Conservation (phyloP, 2,797 vertebrate species). For the Astyanax mexicanus region DNA sequence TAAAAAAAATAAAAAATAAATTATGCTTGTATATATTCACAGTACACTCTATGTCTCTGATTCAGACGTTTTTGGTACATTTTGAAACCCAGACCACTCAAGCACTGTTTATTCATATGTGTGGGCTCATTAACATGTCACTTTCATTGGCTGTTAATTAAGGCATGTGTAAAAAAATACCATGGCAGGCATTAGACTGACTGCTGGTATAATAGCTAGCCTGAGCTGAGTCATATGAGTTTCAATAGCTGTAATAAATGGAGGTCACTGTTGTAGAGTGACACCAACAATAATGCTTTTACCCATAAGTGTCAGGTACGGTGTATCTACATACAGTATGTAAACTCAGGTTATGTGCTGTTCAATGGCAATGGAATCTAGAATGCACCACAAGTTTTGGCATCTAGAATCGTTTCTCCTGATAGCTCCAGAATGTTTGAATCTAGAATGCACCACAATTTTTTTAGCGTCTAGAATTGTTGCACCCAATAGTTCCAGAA, state of each 20-base stretch:
- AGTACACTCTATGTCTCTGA: too few species aligned
- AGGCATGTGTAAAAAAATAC: too few species aligned
- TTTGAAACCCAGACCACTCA: too few species aligned
- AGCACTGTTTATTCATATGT: too few species aligned
- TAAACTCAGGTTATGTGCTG: neutral
- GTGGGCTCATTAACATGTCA: too few species aligned
- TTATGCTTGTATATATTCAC: too few species aligned
- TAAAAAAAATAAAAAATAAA: too few species aligned
- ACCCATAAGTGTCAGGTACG: neutral
- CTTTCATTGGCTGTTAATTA: too few species aligned
- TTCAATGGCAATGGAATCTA: neutral
- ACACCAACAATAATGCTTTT: neutral
- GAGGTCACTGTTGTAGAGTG: neutral
- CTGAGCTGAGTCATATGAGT: neutral
- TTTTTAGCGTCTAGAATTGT: too few species aligned
- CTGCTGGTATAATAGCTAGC: slow-evolving; percentile 6
- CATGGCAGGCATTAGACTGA: neutral
- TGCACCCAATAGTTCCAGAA: neutral
- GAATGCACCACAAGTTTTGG: too few species aligned
- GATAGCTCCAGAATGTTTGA: neutral
- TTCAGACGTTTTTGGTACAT: too few species aligned
- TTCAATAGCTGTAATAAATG: neutral
- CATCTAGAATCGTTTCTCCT: too few species aligned
- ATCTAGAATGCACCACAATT: neutral
- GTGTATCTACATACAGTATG: neutral